Evolutionary conservation across 2,797 vertebrate genomes (phyloP), one percentile per base, ranked within the genome.

Genomic region (Enteromius argenteus): DNA sequence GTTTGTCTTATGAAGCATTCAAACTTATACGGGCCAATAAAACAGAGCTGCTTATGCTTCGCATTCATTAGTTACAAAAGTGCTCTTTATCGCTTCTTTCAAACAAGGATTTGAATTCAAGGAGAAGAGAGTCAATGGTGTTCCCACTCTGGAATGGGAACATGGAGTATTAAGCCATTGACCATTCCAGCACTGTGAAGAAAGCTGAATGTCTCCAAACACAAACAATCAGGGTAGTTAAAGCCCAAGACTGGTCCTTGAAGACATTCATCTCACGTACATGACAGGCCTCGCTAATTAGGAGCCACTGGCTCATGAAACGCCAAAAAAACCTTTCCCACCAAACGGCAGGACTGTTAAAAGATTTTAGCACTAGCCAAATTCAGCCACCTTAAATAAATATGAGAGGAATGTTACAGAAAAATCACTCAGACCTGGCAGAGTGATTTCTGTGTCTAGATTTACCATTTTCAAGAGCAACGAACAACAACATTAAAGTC

Each of bases 161-260:
- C 67, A 32, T 84, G 23, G 11, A 32, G 23, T 11, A n/a, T 64
- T 78, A 66, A 62, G 58, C 56, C 58, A n/a, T 17, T 37, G 58
- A 83, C 58, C 13, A 76, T 76, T 44, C 67, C 30, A 42, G 27
- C 53, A 60, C 46, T 84, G 30, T 79, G 15, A 62, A 72, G 53
- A 85, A 77, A 67, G 67, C 35, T 79, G 68, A 81, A 73, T 30
- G 75, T 85, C 79, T 78, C 78, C 49, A 42, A 78, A 73, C 11
- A 81, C 53, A 81, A 42, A 72, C 79, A 81, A n/a, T 15, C 39
- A 46, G 39, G 51, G 67, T 17, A 60, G 27, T 46, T 49, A 73
- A 81, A 58, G 53, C 46, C 64, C 8, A 68, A 79, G 13, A 27
- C 19, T 4, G 8, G 19, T 32, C 2, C 56, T 73, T 73, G 35